Percentiles rank a stretch among this genome's conserved stretches.
These are phyloP conservation scores for Chiloscyllium plagiosum DNA, from an alignment of 2,113 vertebrate species.

Conservation along the genomic window DNA sequence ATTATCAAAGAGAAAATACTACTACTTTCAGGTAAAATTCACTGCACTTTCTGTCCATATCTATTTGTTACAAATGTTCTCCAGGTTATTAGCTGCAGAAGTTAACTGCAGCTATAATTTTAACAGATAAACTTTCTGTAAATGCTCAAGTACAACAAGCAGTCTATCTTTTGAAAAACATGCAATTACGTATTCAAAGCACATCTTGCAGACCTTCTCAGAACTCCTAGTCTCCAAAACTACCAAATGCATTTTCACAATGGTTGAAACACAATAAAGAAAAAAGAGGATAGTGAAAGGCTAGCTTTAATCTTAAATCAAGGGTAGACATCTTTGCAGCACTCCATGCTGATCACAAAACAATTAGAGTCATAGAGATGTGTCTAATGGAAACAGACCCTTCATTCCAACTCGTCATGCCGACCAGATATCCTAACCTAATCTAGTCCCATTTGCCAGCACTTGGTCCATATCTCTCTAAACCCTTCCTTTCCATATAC, in stretches of 20 bases:
- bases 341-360: not conserved
- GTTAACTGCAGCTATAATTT: not conserved
- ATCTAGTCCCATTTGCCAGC: too few species aligned
- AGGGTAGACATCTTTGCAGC: not conserved
- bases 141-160: not conserved
- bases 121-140: not conserved
- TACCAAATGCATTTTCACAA: not conserved
- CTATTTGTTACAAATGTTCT: not conserved
- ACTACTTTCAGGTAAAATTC: not conserved
- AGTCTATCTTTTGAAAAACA: not conserved
- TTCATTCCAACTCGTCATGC: too few species aligned
- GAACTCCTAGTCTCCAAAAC: not conserved
- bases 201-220: not conserved
- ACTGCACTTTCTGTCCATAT: not conserved
- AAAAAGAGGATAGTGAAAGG: not conserved
- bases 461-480: too few species aligned
- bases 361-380: not conserved
- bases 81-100: not conserved
- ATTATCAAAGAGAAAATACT: not conserved
- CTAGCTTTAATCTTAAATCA: constrained; percentile 3
- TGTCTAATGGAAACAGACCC: too few species aligned
- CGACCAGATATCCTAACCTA: too few species aligned
- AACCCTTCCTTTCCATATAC: too few species aligned
- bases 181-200: not conserved
- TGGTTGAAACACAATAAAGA: not conserved